Conservation (phyloP, 2,113 vertebrate genomes). For the Dicrurus megarhynchus region DNA sequence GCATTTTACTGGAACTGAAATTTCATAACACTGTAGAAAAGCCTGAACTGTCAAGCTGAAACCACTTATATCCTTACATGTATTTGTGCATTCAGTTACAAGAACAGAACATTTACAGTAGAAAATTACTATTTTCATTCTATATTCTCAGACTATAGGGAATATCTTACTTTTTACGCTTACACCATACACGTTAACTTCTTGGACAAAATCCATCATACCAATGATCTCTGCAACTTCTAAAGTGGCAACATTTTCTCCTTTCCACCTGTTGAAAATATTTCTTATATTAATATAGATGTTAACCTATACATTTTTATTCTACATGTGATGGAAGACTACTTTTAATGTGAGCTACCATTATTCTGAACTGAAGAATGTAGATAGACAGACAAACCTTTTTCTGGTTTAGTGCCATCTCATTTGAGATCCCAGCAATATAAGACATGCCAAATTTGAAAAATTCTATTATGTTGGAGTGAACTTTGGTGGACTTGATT, state of each 20-base stretch:
- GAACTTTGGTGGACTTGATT: not conserved
- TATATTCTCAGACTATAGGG: not conserved
- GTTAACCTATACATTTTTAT: not conserved
- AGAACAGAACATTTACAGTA: not conserved
- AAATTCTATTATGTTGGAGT: not conserved
- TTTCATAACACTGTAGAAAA: not conserved
- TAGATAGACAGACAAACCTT: not conserved
- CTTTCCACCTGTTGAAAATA: conserved; percentile 75
- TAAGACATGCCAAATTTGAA: not conserved
- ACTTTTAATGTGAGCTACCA: not conserved
- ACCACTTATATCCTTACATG: not conserved
- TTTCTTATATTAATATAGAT: not conserved
- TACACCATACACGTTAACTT: conserved; percentile 78
- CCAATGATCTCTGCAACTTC: conserved; percentile 72
- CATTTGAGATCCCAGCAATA: not conserved
- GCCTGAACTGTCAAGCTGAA: not conserved
- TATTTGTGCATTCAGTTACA: not conserved
- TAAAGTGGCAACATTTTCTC: conserved; percentile 79
- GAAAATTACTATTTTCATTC: not conserved
- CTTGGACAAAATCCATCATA: conserved; percentile 72
- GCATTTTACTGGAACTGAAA: not conserved
- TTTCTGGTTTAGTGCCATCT: not conserved
- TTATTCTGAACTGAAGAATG: not conserved
- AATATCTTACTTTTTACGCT: conserved; percentile 71
- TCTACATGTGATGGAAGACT: not conserved